Percentiles rank a stretch among this genome's conserved stretches.
phyloP scores from a whole-genome alignment of 2,113 vertebrate genomes.

The Carassius gibelio region DNA sequence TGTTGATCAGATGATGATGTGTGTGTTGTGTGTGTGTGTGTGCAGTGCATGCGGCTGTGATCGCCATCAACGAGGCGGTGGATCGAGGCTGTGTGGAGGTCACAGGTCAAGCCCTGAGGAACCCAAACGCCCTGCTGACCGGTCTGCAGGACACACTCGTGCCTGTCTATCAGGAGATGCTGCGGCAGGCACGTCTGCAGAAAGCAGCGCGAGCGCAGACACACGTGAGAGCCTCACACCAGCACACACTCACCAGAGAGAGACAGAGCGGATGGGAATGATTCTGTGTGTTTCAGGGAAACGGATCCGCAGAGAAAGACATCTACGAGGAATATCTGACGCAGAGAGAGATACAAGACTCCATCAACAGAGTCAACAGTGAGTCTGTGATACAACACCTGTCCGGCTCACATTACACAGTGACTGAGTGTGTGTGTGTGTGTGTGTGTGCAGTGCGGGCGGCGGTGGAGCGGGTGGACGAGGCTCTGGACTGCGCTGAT shows the following conservation, averaged over 20 bases:
- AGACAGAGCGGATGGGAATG: not conserved
- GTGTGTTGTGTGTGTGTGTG: not conserved
- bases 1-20: not conserved
- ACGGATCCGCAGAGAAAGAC: constrained; percentile 78
- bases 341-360: constrained; percentile 90
- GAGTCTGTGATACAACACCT: constrained; percentile 59
- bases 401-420: not conserved
- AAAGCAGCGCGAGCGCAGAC: constrained; percentile 74
- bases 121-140: constrained; percentile 81
- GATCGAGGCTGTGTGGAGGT: constrained; percentile 71
- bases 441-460: constrained; percentile 71
- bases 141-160: constrained; percentile 74
- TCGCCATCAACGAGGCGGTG: constrained; percentile 91
- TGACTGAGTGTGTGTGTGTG: no score
- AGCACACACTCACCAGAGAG: not conserved
- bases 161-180: constrained; percentile 83
- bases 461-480: constrained; percentile 84
- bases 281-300: constrained; percentile 50
- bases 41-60: constrained; percentile 87
- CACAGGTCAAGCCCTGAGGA: constrained; percentile 77
- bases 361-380: constrained; percentile 87
- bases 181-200: constrained; percentile 77
- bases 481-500: constrained; percentile 81
- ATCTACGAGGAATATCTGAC: constrained; percentile 95
- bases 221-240: constrained; percentile 63